A percentile compares a stretch with the other conserved stretches of the same genome.
phyloP scores from a whole-genome alignment of 2,888 invertebrate species.

The Gnatocerus cornutus region DNA sequence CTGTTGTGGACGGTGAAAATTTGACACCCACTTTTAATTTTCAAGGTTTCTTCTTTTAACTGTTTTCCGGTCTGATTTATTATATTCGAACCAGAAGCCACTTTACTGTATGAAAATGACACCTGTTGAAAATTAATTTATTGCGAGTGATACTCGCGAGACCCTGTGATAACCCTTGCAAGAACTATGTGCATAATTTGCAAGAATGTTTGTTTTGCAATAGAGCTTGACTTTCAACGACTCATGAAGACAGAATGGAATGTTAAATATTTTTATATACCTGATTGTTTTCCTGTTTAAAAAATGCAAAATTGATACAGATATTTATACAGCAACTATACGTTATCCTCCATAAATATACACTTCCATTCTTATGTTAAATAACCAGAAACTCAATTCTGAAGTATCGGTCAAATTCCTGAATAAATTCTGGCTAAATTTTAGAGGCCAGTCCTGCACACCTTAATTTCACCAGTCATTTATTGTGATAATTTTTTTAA shows the following conservation, averaged over 20 bases:
- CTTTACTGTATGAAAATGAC: conserved; percentile 21
- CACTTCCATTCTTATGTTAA: no score
- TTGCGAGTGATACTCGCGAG: conserved; percentile 10
- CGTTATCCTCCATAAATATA: neutral
- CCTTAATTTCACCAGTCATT: no score
- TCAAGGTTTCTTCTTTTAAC: neutral
- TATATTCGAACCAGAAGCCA: neutral
- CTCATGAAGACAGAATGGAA: conserved; percentile 4
- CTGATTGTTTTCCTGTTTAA: conserved; percentile 1
- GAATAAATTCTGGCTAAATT: no score
- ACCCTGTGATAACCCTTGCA: conserved; percentile 7
- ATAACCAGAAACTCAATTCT: no score
- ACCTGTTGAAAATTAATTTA: conserved; percentile 34
- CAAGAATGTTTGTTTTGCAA: conserved; percentile 35
- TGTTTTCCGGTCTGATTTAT: neutral
- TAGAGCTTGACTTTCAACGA: conserved; percentile 25
- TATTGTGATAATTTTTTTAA: no score
- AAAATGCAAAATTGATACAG: neutral
- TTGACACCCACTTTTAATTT: neutral
- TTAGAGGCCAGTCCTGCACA: no score
- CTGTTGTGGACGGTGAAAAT: neutral
- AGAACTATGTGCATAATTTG: conserved; percentile 34
- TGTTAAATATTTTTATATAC: conserved; percentile 7
- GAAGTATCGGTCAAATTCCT: no score
- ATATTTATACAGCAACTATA: neutral